These are phyloP conservation scores for Trinorchestia longiramus DNA, from an alignment of 1,140 invertebrate species.

Conservation along the genomic window DNA sequence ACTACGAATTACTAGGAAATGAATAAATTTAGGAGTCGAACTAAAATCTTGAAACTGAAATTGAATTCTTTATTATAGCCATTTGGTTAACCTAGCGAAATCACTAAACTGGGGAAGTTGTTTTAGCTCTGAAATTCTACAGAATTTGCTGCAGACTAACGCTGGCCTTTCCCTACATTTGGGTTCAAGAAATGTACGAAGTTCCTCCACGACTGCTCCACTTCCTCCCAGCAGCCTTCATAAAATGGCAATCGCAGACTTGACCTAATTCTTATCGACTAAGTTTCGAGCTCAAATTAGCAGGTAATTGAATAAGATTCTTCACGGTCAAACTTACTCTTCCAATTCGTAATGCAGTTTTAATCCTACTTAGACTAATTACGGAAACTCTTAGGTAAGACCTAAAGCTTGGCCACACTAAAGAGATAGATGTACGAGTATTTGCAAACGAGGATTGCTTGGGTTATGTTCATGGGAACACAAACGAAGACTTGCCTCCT, in stretches of 20 bases:
- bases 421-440: neutral
- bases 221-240: neutral
- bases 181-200: neutral
- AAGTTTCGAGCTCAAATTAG: neutral
- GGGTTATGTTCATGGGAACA: no score
- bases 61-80: neutral
- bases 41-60: neutral
- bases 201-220: neutral
- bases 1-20: no score
- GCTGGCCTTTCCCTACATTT: neutral
- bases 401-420: neutral
- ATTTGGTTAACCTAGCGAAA: neutral
- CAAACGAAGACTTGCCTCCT: neutral
- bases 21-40: neutral
- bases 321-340: neutral
- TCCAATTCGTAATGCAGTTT: neutral
- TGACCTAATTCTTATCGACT: slow-evolving; percentile 8
- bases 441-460: neutral
- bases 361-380: neutral
- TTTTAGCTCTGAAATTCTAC: neutral
- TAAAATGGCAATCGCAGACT: neutral
- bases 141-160: neutral
- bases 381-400: neutral
- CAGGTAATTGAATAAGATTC: neutral
- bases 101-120: neutral